These are phyloP conservation scores for Pagetopsis macropterus DNA, from an alignment of 2,797 vertebrate species.

Conservation along the genomic window DNA sequence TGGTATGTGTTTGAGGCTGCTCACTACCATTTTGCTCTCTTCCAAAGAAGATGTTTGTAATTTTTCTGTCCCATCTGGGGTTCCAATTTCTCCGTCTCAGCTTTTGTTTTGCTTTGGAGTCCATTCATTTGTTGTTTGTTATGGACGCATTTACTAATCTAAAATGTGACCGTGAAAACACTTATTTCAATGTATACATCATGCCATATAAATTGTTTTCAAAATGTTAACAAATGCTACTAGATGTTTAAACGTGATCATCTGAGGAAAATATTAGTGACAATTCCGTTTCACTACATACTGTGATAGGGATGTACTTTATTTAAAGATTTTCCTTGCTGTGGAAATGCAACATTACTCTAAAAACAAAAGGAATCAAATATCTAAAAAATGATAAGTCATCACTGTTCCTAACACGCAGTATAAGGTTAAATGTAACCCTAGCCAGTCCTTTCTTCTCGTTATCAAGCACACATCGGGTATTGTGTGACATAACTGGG, in stretches of 20 bases:
- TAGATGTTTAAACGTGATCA: not conserved
- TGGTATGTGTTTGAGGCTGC: not conserved
- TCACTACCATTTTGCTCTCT: not conserved
- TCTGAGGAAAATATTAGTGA: not conserved
- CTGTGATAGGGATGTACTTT: too few relatives aligned
- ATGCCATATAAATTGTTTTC: not conserved
- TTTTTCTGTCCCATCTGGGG: not conserved
- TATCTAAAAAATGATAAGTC: not conserved
- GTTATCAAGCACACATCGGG: not conserved
- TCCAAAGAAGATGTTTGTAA: not conserved
- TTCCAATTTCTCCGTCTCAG: not conserved
- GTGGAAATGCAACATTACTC: not conserved
- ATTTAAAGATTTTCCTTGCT: not conserved
- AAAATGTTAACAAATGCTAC: not conserved
- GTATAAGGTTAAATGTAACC: not conserved
- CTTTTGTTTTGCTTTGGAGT: not conserved
- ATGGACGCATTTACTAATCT: not conserved
- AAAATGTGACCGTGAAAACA: not conserved
- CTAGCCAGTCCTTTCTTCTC: not conserved
- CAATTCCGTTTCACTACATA: not conserved
- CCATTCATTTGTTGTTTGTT: not conserved
- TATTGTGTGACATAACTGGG: constrained; percentile 18
- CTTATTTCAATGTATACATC: not conserved
- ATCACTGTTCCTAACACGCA: not conserved
- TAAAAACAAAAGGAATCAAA: not conserved